phyloP scores from a whole-genome alignment of 2,797 vertebrate species.

The Echeneis naucrates region DNA sequence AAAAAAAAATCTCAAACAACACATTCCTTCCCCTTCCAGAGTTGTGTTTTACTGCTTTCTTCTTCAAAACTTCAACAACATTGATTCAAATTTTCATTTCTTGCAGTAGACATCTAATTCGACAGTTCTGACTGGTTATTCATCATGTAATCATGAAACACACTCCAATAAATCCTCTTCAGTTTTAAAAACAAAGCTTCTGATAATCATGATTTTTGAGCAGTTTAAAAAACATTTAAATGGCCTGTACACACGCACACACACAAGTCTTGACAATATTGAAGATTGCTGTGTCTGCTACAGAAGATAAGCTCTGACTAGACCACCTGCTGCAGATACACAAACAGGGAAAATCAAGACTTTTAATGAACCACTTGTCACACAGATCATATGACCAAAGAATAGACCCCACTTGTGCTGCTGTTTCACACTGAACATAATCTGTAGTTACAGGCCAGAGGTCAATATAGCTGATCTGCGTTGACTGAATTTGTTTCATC shows the following conservation, averaged over 20 bases:
- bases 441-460: too few species aligned
- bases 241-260: constrained; percentile 3
- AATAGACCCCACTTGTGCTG: background rate
- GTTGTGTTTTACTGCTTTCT: too few species aligned
- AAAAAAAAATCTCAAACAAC: too few species aligned
- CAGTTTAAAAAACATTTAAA: constrained; percentile 6
- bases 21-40: background rate
- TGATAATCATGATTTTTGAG: background rate
- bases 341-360: background rate
- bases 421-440: background rate
- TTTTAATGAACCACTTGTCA: constrained; percentile 18
- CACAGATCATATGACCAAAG: too few species aligned
- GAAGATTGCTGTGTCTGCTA: constrained; percentile 3
- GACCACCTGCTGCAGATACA: background rate
- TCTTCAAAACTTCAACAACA: background rate
- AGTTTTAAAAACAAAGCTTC: background rate
- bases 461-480: too few species aligned
- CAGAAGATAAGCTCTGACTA: background rate
- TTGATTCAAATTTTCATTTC: too few species aligned
- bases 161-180: background rate
- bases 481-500: too few species aligned
- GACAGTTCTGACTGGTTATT: too few species aligned
- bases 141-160: background rate
- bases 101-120: background rate
- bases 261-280: background rate